Evolutionary conservation across 2,113 vertebrate species (phyloP), one percentile per base, ranked within the genome.

Genomic region (Aptenodytes patagonicus): DNA sequence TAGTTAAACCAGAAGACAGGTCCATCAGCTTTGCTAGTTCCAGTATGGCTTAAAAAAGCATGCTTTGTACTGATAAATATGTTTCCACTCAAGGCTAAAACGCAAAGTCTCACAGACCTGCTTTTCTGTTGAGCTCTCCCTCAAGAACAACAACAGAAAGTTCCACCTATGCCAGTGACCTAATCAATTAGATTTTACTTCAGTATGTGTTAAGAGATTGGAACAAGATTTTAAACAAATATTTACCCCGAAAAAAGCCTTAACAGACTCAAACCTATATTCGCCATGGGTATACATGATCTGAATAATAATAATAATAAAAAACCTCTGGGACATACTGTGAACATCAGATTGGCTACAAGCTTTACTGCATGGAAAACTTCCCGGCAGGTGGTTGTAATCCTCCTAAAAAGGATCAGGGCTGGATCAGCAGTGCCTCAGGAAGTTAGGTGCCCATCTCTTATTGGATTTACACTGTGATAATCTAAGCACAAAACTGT

Each of bases 171-270:
- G 64, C 51, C 93, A 96, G 87, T 62, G 49, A 95, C 77, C 85
- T 91, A 87, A 70, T 83, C 91, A 90, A 93, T 97, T 95, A 96
- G 82, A 86, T 94, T 96, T 96, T 83, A 94, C 57, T 94, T 96
- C 94, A 88, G 24, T 89, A 96, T 36, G 62, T 83, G 94, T 94
- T 93, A 96, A 93, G 89, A 95, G 94, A 96, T 90, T 96, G 91
- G 82, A 95, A 85, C 64, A 97, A 87, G 89, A 91, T 93, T 94
- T 95, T 87, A 75, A 88, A 93, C 38, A 87, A 96, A 95, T 34
- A 26, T 81, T 93, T 90, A 83, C 51, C 13, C 32, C 3, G 1
- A 11, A 32, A 80, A 94, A 71, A 89, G 40, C 58, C 70, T 85
- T 91, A 90, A 78, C 81, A 93, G 87, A 68, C 34, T 66, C 87